These are phyloP conservation scores for Turnix velox DNA, from an alignment of 2,113 vertebrate genomes.

Conservation along the genomic window DNA sequence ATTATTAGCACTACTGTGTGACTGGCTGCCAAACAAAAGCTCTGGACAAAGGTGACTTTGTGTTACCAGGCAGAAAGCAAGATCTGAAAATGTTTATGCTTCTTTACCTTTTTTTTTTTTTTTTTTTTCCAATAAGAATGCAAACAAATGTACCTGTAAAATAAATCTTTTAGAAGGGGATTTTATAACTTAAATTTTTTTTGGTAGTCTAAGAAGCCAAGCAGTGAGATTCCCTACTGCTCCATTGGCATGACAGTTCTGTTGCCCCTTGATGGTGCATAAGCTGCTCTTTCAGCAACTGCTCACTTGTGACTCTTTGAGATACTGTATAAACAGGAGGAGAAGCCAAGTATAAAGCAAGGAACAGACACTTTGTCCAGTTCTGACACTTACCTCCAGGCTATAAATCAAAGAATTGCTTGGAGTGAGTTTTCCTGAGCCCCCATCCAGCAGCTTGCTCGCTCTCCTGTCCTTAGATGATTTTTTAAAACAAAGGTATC, in stretches of 20 bases:
- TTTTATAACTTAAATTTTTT: constrained; percentile 56
- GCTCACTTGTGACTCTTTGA: neutral
- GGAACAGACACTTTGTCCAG: neutral
- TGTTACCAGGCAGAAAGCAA: constrained; percentile 24
- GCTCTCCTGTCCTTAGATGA: neutral
- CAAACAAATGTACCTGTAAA: constrained; percentile 11
- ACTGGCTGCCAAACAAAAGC: constrained; percentile 7
- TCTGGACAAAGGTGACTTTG: neutral
- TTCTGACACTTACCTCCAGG: neutral
- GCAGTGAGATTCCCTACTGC: neutral
- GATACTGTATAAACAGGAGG: neutral
- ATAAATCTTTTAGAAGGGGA: neutral
- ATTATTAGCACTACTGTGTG: constrained; percentile 63
- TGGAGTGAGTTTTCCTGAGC: neutral
- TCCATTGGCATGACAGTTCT: neutral
- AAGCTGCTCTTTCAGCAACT: neutral
- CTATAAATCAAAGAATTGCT: neutral
- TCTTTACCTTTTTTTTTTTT: neutral
- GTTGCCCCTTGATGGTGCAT: neutral
- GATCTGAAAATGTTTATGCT: constrained; percentile 47
- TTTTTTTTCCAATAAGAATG: neutral
- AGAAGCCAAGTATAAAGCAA: neutral
- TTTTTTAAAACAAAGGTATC: neutral
- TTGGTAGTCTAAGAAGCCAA: constrained; percentile 21
- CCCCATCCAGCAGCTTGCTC: neutral